Percentiles rank a stretch among this genome's conserved stretches.
Evolutionary conservation across 2,888 invertebrate genomes (phyloP).

Genomic region (Megamerina dolium): DNA sequence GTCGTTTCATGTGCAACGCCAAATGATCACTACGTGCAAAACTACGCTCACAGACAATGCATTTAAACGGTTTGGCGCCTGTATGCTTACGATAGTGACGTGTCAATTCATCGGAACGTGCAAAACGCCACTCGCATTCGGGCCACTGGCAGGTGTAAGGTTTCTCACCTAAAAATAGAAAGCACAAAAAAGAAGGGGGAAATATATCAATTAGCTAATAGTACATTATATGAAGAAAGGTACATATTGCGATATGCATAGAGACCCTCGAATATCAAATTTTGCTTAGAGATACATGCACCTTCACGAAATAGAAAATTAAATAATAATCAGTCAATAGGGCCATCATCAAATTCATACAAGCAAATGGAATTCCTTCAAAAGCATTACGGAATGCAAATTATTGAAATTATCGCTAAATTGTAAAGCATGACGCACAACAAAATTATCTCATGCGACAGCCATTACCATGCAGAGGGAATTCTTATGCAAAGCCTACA

Average conservation of each 20-base stretch:
- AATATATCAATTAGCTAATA: too few species aligned
- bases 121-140: constrained; percentile 96
- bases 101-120: constrained; percentile 91
- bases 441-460: too few species aligned
- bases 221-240: constrained; percentile 12
- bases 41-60: constrained; percentile 88
- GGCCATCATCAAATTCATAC: too few species aligned
- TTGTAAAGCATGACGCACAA: too few species aligned
- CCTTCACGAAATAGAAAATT: too few species aligned
- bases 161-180: constrained; percentile 74
- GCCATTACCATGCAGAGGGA: too few species aligned
- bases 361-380: too few species aligned
- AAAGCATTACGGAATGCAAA: too few species aligned
- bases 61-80: constrained; percentile 95
- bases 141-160: constrained; percentile 98
- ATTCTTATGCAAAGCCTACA: too few species aligned
- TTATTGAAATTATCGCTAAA: too few species aligned
- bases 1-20: constrained; percentile 94
- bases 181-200: constrained; percentile 12
- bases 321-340: too few species aligned
- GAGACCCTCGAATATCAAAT: neutral
- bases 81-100: constrained; percentile 96
- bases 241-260: constrained; percentile 12
- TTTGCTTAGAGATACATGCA: too few species aligned
- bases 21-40: constrained; percentile 94